Percentiles rank a stretch among this genome's conserved stretches.
phyloP scores from a whole-genome alignment of 2,797 vertebrate species.

The Squalus acanthias region DNA sequence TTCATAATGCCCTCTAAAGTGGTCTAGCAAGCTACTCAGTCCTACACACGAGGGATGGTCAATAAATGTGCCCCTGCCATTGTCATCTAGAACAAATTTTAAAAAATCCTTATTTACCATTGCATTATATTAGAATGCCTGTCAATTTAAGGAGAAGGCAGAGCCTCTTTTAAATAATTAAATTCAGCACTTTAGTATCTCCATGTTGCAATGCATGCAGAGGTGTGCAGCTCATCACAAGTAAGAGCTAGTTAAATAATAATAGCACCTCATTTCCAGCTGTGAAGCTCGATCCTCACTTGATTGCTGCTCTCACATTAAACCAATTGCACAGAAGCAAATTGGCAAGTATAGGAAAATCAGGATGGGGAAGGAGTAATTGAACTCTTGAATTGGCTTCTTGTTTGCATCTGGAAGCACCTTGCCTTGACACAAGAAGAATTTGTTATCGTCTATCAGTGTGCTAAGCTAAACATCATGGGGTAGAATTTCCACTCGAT shows the following conservation, averaged over 20 bases:
- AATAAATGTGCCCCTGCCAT: background rate
- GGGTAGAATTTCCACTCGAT: background rate
- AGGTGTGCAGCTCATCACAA: background rate
- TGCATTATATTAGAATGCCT: background rate
- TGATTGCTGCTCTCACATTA: background rate
- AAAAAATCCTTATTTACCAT: background rate
- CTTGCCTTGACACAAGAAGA: background rate
- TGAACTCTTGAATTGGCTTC: background rate
- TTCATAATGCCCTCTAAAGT: background rate
- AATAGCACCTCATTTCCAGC: background rate
- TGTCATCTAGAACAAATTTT: background rate
- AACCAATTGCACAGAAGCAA: background rate
- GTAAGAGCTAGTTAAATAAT: conserved; percentile 7
- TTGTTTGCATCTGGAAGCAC: background rate
- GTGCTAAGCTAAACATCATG: background rate
- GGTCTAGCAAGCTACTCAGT: background rate
- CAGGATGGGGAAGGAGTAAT: background rate
- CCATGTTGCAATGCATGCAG: background rate
- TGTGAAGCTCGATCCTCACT: conserved; percentile 3
- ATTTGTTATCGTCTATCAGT: background rate
- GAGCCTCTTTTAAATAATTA: background rate
- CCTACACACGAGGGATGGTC: background rate
- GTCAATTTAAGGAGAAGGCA: background rate
- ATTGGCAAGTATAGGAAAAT: background rate
- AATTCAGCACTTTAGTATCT: background rate